Base-by-base conservation (phyloP, 2,888 invertebrate genomes). In the Muscina levida region DNA sequence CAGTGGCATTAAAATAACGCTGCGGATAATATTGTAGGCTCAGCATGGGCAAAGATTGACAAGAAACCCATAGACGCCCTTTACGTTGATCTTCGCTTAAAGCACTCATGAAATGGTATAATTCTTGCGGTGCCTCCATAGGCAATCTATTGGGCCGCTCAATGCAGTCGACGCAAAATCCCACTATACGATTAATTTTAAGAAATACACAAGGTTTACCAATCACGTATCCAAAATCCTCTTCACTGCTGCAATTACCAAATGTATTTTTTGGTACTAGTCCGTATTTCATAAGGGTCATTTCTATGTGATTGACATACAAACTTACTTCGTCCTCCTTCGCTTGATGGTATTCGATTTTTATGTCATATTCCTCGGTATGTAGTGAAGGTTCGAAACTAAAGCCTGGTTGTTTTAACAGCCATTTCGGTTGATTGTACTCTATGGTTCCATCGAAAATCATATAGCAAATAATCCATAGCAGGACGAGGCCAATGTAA, bases 151-250 rank as follows among this genome's bases (percentile, higher is more conserved):
- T 11, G 1, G 62, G 1, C 42, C 39, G 51, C n/a, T 78, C 70
- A 1, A 78, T 48, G 0, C 68, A 13, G 39, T 66, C 15, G 4
- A 51, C 17, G 46, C 57, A 56, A 15, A 78, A 73, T 15, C 65
- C 57, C 10, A 70, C 44, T 5, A 78, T 57, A 4, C 73, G 73
- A 71, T 79, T 79, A 15, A 79, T 42, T 66, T 79, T 79, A 4
- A 79, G 73, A 26, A 74, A 79, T 13, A 74, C 13, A 57, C 73
- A 78, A 8, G 72, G 72, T 8, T 44, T 46, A 1, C 26, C 37
- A 0, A 10, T 1, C 2, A 13, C 66, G 26, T 79, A 79, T 10
- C 78, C 73, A 24, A 57, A 79, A 10, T 66, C 22, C 8, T 74
- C 39, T 4, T 1, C 4, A n/a, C n/a, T 4, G 2, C 39, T 4